Evolutionary conservation across 2,797 vertebrate genomes (phyloP).

Genomic region (Phrynocephalus vlangalii): DNA sequence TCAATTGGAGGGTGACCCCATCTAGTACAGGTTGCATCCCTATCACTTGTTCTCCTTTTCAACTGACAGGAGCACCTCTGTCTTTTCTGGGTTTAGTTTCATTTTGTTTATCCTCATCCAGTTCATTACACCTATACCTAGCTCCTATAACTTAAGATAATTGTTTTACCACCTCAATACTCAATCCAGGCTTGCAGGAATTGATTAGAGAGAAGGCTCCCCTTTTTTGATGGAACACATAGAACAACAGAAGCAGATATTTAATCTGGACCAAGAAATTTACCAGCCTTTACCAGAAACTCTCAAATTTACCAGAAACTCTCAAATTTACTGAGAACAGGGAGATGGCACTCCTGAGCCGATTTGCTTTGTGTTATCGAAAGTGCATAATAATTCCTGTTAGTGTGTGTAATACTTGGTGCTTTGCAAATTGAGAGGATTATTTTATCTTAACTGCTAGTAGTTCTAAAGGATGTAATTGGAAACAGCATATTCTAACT

Average conservation of each 20-base stretch:
- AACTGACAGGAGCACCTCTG: no score
- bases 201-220: not conserved
- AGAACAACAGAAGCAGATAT: not conserved
- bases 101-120: no score
- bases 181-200: not conserved
- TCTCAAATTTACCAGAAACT: not conserved
- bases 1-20: no score
- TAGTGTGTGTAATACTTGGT: not conserved
- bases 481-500: constrained; percentile 46
- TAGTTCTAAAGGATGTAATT: constrained; percentile 57
- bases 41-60: no score
- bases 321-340: constrained; percentile 43
- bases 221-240: not conserved
- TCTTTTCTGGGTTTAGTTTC: no score
- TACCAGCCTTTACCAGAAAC: not conserved
- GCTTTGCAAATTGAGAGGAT: constrained; percentile 68
- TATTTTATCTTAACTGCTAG: constrained; percentile 69
- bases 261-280: no score
- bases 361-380: constrained; percentile 3
- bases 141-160: not conserved
- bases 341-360: constrained; percentile 74
- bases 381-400: constrained; percentile 39
- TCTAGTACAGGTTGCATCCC: no score
- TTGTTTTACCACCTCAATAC: not conserved
- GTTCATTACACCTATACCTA: no score